Conservation (phyloP, 2,797 vertebrate species). For the Spinibarbus caldwelli region DNA sequence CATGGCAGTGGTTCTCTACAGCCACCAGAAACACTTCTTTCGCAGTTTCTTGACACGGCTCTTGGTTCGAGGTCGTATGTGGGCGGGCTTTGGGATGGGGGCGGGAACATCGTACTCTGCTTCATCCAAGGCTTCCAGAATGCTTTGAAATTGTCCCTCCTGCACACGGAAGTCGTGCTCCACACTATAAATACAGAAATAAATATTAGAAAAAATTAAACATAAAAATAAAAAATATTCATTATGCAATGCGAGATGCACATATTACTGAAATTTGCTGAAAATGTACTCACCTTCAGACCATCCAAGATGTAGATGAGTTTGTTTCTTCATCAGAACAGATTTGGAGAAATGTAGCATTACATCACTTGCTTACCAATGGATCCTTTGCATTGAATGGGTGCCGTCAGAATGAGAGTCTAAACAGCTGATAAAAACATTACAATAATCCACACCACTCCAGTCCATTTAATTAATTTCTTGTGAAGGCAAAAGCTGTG, state of each 20-base stretch:
- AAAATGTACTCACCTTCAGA: not conserved
- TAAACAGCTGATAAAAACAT: not conserved
- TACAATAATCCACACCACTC: not conserved
- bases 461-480: not conserved
- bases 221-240: not conserved
- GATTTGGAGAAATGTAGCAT: not conserved
- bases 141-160: slow-evolving; percentile 87
- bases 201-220: slow-evolving; percentile 33
- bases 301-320: not conserved
- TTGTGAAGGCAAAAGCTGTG: not conserved
- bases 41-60: slow-evolving; percentile 91
- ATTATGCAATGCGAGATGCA: not conserved
- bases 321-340: not conserved
- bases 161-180: slow-evolving; percentile 97
- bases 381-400: not conserved
- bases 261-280: not conserved
- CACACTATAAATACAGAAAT: slow-evolving; percentile 78
- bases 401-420: not conserved
- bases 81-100: slow-evolving; percentile 54
- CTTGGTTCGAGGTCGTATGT: slow-evolving; percentile 72
- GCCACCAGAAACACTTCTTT: slow-evolving; percentile 99
- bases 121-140: slow-evolving; percentile 79
- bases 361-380: not conserved
- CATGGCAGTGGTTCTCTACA: slow-evolving; percentile 71
- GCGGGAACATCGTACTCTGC: slow-evolving; percentile 75